These are phyloP conservation scores for Oncopodura yosiiana DNA, from an alignment of 1,140 invertebrate genomes.

Conservation along the genomic window DNA sequence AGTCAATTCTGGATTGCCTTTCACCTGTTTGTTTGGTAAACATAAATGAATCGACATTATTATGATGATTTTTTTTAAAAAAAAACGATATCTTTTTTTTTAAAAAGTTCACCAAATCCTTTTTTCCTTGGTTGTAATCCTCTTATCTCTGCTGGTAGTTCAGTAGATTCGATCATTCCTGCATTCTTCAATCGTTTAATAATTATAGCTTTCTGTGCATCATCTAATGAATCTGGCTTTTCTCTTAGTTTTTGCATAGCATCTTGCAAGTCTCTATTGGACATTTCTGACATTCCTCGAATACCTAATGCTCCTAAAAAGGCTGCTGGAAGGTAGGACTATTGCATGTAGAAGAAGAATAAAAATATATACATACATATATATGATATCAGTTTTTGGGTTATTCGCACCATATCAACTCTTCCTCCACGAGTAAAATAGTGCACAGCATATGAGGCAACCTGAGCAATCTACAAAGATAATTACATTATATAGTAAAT, in stretches of 20 bases:
- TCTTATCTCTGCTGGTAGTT: slow-evolving; percentile 22
- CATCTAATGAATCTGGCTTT: slow-evolving; percentile 27
- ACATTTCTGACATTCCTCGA: slow-evolving; percentile 17
- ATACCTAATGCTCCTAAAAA: slow-evolving; percentile 30
- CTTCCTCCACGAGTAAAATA: slow-evolving; percentile 12
- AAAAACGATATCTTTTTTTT: no score
- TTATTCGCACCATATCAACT: no score
- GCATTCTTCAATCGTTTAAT: slow-evolving; percentile 21
- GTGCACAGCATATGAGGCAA: slow-evolving; percentile 16
- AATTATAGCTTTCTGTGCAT: slow-evolving; percentile 27
- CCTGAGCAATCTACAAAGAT: slow-evolving; percentile 11
- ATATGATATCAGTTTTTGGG: no score
- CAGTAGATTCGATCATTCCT: slow-evolving; percentile 10
- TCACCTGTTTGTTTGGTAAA: background rate
- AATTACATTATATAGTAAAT: no score
- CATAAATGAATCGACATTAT: background rate
- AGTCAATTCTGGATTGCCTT: background rate
- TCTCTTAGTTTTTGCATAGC: slow-evolving; percentile 18
- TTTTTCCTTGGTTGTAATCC: slow-evolving; percentile 16
- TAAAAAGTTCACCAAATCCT: no score
- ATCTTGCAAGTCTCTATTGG: slow-evolving; percentile 11
- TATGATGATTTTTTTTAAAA: no score
- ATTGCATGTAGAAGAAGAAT: no score
- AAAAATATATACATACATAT: no score
- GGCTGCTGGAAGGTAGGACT: slow-evolving; percentile 8